phyloP scores from a whole-genome alignment of 2,113 vertebrate species.

The Campylomormyrus tamandua region DNA sequence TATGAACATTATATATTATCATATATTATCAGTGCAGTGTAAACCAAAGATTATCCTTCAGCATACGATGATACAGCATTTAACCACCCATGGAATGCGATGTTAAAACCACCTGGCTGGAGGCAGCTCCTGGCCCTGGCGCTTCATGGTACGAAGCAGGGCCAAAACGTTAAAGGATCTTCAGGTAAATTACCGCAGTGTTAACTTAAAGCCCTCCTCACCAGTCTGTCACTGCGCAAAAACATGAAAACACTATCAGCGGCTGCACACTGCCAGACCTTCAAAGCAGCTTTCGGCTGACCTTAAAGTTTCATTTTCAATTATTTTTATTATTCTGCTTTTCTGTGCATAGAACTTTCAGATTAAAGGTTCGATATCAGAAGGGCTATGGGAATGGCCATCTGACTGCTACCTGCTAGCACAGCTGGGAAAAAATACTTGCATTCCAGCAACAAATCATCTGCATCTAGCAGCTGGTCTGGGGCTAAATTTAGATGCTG shows the following conservation, averaged over 20 bases:
- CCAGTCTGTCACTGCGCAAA: background rate
- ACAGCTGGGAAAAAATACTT: background rate
- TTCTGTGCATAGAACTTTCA: background rate
- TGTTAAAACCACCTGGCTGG: background rate
- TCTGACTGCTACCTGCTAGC: background rate
- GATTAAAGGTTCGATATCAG: background rate
- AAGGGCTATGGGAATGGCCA: background rate
- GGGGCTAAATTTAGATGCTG: background rate
- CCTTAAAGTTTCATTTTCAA: background rate
- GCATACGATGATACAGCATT: background rate
- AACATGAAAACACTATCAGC: background rate
- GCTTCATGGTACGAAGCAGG: background rate
- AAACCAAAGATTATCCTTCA: background rate
- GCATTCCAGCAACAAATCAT: background rate
- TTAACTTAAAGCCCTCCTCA: background rate
- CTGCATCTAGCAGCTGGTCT: background rate
- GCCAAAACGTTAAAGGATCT: background rate
- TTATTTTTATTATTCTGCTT: background rate
- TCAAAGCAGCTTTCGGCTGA: background rate
- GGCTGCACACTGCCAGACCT: background rate
- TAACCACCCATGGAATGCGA: background rate
- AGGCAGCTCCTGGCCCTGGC: background rate
- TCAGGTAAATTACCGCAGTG: background rate
- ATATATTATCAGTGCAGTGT: background rate
- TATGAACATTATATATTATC: background rate